Conservation (phyloP, 2,888 invertebrate genomes). For the Rhingia campestris region DNA sequence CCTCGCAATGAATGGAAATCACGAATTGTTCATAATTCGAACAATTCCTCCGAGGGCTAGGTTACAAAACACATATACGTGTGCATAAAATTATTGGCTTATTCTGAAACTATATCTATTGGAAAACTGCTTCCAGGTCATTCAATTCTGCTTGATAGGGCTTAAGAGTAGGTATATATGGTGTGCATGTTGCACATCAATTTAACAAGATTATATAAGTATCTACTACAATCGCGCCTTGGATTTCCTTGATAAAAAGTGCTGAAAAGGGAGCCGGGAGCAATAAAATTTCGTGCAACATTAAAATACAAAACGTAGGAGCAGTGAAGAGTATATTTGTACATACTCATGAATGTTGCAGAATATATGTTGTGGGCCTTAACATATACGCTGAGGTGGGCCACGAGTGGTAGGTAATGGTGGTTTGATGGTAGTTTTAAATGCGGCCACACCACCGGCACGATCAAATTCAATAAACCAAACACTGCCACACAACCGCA, state of each 20-base stretch:
- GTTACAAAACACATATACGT: slow-evolving; percentile 37
- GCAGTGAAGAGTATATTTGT: not conserved
- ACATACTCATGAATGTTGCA: not conserved
- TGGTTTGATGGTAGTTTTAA: slow-evolving; percentile 42
- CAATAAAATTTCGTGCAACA: slow-evolving; percentile 44
- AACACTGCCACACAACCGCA: not conserved
- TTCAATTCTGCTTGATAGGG: slow-evolving; percentile 40
- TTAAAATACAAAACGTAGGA: slow-evolving; percentile 12
- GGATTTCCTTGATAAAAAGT: slow-evolving; percentile 61
- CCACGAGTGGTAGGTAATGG: slow-evolving; percentile 7
- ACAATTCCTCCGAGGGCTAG: slow-evolving; percentile 37
- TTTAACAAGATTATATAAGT: slow-evolving; percentile 54
- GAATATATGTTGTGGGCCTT: slow-evolving; percentile 24
- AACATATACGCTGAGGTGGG: slow-evolving; percentile 49
- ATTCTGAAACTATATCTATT: slow-evolving; percentile 58
- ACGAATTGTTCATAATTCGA: slow-evolving; percentile 71
- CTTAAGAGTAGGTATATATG: slow-evolving; percentile 30
- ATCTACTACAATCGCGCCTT: slow-evolving; percentile 60
- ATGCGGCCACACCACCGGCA: slow-evolving; percentile 46
- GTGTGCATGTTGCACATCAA: slow-evolving; percentile 70
- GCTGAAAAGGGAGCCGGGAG: slow-evolving; percentile 27
- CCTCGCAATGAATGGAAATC: slow-evolving; percentile 46
- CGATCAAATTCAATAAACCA: slow-evolving; percentile 64
- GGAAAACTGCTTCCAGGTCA: slow-evolving; percentile 52
- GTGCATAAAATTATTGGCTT: slow-evolving; percentile 61